phyloP scores from a whole-genome alignment of 2,888 invertebrate genomes.

The Altica lythri region DNA sequence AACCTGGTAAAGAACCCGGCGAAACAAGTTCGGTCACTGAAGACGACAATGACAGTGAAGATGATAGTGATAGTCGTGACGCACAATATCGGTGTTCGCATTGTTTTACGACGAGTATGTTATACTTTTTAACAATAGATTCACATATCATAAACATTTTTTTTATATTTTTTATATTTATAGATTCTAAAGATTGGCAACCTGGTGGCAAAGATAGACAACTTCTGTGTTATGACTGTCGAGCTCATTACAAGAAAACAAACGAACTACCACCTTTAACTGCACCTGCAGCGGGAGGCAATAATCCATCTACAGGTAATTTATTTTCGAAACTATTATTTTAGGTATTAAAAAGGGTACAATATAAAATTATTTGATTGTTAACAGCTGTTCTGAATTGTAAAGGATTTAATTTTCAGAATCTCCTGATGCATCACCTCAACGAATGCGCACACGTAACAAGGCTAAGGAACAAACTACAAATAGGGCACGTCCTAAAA shows the following conservation, averaged over 20 bases:
- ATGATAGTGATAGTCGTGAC: constrained; percentile 92
- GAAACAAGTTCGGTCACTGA: constrained; percentile 82
- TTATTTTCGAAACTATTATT: too few relatives aligned
- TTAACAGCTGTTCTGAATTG: too few relatives aligned
- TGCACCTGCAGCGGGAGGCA: constrained; percentile 52
- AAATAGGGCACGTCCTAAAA: constrained; percentile 62
- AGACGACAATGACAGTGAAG: constrained; percentile 83
- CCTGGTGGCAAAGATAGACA: constrained; percentile 72
- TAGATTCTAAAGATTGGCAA: constrained; percentile 74
- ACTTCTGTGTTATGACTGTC: constrained; percentile 76
- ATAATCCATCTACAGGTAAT: constrained; percentile 43
- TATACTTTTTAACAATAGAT: neutral
- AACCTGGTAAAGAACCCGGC: constrained; percentile 67
- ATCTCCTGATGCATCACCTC: constrained; percentile 81
- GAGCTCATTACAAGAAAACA: constrained; percentile 75
- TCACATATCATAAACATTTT: neutral
- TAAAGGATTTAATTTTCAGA: too few relatives aligned
- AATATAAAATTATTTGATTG: too few relatives aligned
- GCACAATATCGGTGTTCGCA: constrained; percentile 76
- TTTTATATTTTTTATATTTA: constrained; percentile 20
- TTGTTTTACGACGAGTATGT: constrained; percentile 73
- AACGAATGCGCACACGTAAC: constrained; percentile 87
- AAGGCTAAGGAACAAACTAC: constrained; percentile 75
- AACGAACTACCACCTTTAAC: constrained; percentile 70
- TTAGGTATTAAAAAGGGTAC: too few relatives aligned